Conservation (phyloP, 2,113 vertebrate species). For the Lates calcarifer region DNA sequence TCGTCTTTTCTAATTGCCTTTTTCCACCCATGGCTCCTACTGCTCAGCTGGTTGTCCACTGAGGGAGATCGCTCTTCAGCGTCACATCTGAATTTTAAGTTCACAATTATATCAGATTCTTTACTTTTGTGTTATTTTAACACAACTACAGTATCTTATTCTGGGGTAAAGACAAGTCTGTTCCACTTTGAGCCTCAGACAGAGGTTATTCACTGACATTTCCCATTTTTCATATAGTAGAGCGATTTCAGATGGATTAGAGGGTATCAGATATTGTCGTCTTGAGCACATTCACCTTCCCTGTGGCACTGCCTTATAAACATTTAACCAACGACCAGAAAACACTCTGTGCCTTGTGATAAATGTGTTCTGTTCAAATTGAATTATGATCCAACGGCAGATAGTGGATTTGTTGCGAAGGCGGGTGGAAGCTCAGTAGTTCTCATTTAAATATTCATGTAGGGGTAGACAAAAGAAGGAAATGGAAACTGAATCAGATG, state of each 20-base stretch:
- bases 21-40: not conserved
- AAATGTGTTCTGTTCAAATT: conserved; percentile 20
- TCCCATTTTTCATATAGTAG: conserved; percentile 7
- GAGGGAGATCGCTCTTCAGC: not conserved
- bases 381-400: conserved; percentile 49
- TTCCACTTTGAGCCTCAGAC: conserved; percentile 2
- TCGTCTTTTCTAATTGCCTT: conserved; percentile 12
- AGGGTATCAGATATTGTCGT: conserved; percentile 6
- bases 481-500: conserved; percentile 39
- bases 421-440: conserved; percentile 9
- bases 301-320: conserved; percentile 35
- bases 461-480: conserved; percentile 53
- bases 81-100: too few relatives aligned
- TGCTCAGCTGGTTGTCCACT: not conserved
- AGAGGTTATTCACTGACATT: conserved; percentile 12
- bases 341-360: conserved; percentile 25
- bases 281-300: conserved; percentile 28
- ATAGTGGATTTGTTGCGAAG: conserved; percentile 19
- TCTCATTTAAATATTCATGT: conserved; percentile 71
- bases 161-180: not conserved
- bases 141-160: not conserved
- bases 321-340: conserved; percentile 27
- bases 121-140: not conserved
- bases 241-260: not conserved
- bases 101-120: not conserved